Evolutionary conservation across 2,797 vertebrate genomes (phyloP).

Genomic region (Paguma larvata): DNA sequence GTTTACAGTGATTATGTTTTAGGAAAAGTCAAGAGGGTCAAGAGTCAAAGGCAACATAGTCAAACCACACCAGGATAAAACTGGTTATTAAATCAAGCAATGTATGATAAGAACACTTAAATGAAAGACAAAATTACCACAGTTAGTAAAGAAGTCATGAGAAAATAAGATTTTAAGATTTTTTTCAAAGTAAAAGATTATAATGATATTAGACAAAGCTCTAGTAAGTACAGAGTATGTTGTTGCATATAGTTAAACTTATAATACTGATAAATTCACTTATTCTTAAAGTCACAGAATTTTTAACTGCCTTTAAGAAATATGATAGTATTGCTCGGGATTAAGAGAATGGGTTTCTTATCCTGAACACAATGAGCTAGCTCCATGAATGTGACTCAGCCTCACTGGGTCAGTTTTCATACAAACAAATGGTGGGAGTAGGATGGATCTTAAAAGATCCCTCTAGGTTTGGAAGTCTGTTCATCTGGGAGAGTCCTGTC

Average conservation of each 20-base stretch:
- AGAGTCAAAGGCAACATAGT: conserved; percentile 5
- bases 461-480: background rate
- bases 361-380: background rate
- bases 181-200: conserved; percentile 38
- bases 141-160: conserved; percentile 43
- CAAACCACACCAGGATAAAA: conserved; percentile 35
- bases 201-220: conserved; percentile 6
- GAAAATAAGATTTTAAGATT: conserved; percentile 24
- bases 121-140: conserved; percentile 29
- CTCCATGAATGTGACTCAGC: background rate
- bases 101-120: background rate
- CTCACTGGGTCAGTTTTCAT: background rate
- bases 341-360: conserved; percentile 46
- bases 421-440: background rate
- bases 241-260: background rate
- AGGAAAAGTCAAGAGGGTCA: conserved; percentile 50
- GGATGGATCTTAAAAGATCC: background rate
- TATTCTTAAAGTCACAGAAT: conserved; percentile 60
- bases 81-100: conserved; percentile 33
- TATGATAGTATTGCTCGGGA: background rate
- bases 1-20: conserved; percentile 28
- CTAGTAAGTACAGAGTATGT: background rate
- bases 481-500: background rate
- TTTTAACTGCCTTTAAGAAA: background rate
- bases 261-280: conserved; percentile 35